Base-by-base conservation (phyloP, 2,113 vertebrate species). In the Himantopus leucocephalus region DNA sequence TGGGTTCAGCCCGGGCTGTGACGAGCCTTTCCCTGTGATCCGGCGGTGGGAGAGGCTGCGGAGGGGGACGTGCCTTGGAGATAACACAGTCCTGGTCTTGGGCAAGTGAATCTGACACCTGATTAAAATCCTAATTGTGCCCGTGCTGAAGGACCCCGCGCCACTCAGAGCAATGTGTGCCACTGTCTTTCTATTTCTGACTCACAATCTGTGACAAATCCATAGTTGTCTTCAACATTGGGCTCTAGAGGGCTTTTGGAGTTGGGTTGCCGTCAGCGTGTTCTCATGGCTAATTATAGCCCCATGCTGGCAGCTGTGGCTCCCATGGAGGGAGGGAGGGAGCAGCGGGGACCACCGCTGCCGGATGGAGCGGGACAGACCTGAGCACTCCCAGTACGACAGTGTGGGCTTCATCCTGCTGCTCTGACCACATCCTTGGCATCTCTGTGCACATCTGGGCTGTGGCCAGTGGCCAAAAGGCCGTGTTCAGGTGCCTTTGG, bases 21-120 rank as follows among this genome's bases (percentile, higher is more conserved):
- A 17, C 0, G 23, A 75, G 48, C 19, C 7, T n/a, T 79, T 60
- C 39, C 21, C 37, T 0, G 1, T 0, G 3, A n/a, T 29, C 35
- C 55, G 45, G 45, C 1, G 3, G 18, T 9, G 43, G 56, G 37
- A 43, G n/a, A 67, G 68, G 48, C 82, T 34, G 76, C 1, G 2
- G 67, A 10, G 58, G 13, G 26, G 56, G 41, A 24, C 0, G 6
- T 39, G 34, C 64, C 58, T 58, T 4, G 3, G 39, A 35, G 50
- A 12, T 9, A 35, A n/a, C 26, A 3, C 27, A 18, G 43, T 19
- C n/a, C 58, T 48, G 53, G 26, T 43, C n/a, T 67, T 0, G 3
- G 47, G 73, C 30, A 45, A 84, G 68, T 16, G 86, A 48, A 53
- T 45, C 29, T 87, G 92, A 52, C 58, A 35, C 67, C 52, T 35